Conservation (phyloP, 1,140 invertebrate species). For the Pectinophora gossypiella region DNA sequence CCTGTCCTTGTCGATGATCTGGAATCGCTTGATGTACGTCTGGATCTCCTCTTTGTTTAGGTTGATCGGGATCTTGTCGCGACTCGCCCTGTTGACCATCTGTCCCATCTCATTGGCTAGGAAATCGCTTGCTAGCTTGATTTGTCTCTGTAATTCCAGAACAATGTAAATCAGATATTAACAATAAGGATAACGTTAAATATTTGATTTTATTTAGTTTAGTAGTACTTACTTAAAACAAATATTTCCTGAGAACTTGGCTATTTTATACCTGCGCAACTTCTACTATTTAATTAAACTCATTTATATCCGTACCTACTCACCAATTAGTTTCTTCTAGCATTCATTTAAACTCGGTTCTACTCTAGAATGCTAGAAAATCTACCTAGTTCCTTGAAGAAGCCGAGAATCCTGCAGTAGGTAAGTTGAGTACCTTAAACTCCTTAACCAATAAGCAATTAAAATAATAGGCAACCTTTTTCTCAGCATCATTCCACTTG, state of each 20-base stretch:
- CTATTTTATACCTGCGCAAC: too few species aligned
- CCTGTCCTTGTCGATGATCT: constrained; percentile 94
- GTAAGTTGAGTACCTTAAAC: neutral
- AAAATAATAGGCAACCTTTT: constrained; percentile 78
- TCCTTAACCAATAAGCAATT: neutral
- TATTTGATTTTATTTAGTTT: too few species aligned
- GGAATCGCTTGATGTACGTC: constrained; percentile 95
- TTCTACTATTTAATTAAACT: too few species aligned
- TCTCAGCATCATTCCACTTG: constrained; percentile 91
- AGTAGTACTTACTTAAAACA: too few species aligned
- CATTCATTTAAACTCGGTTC: too few species aligned
- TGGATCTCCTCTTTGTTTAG: constrained; percentile 96
- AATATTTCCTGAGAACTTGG: too few species aligned
- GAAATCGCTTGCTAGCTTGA: constrained; percentile 88
- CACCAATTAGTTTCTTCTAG: too few species aligned
- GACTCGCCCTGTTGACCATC: constrained; percentile 90
- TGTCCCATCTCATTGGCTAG: constrained; percentile 97
- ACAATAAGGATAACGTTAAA: too few species aligned
- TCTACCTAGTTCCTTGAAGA: too few species aligned
- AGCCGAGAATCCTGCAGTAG: neutral
- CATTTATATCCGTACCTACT: too few species aligned
- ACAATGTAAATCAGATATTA: too few species aligned
- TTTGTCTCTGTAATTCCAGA: constrained; percentile 83
- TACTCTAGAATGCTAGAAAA: too few species aligned
- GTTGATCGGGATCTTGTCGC: constrained; percentile 94